These are phyloP conservation scores for Gambusia affinis DNA, from an alignment of 2,113 vertebrate genomes.

Conservation along the genomic window DNA sequence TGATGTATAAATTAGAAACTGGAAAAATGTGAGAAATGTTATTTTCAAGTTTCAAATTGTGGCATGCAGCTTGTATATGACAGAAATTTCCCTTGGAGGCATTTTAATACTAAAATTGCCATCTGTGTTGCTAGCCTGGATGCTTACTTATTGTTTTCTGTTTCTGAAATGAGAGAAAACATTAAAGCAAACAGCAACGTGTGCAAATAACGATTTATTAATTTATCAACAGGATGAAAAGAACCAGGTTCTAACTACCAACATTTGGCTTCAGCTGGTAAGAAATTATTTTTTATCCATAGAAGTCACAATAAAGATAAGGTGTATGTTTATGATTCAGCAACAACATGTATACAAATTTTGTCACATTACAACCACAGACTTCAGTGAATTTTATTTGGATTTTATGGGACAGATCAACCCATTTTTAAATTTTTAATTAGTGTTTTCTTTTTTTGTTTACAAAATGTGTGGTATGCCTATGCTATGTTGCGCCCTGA, in stretches of 20 bases:
- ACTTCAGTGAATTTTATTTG: too few relatives aligned
- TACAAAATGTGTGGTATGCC: too few relatives aligned
- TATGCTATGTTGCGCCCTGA: too few relatives aligned
- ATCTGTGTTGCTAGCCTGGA: not conserved
- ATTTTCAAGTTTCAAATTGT: too few relatives aligned
- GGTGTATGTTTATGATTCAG: not conserved
- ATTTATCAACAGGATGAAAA: slow-evolving; percentile 89
- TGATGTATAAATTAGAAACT: not conserved
- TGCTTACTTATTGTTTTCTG: not conserved
- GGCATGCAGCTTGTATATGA: not conserved
- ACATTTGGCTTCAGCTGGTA: slow-evolving; percentile 95
- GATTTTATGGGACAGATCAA: too few relatives aligned
- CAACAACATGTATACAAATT: too few relatives aligned
- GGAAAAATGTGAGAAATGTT: not conserved
- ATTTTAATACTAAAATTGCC: not conserved
- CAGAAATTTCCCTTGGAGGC: not conserved
- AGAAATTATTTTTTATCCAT: slow-evolving; percentile 28
- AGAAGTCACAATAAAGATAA: not conserved
- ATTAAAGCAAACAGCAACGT: not conserved
- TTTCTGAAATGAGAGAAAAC: slow-evolving; percentile 3
- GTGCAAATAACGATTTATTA: not conserved
- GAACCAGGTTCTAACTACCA: slow-evolving; percentile 95
- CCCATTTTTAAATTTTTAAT: too few relatives aligned
- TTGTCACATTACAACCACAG: too few relatives aligned
- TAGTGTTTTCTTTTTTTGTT: too few relatives aligned